Evolutionary conservation across 2,797 vertebrate species (phyloP), one percentile per base, ranked within the genome.

Genomic region (Tenualosa ilisha): DNA sequence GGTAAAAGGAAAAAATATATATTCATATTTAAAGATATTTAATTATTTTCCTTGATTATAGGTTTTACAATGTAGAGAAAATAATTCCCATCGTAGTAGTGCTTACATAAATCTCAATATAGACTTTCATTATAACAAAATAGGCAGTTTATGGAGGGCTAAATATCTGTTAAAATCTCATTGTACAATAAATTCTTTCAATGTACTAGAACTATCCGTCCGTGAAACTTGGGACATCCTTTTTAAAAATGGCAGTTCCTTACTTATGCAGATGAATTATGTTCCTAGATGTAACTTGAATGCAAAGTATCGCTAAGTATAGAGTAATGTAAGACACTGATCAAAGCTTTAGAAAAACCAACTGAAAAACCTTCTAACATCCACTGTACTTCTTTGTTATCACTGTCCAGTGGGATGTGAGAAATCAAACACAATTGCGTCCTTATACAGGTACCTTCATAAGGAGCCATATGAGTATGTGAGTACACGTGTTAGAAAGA

Each of bases 91-190:
- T 96, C 95, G 96, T 96, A 96, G 96, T 96, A 97, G 94, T 96
- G 95, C 96, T 97, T 95, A 97, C 95, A 96, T 97, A 96, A 97
- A 96, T 94, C 97, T 97, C 96, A 97, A 98, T 97, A 97, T 97
- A 96, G 96, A 96, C 95, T 94, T 95, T 96, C 96, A 96, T 97
- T 97, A 98, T 99, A 98, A 98, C 96, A 99, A 99, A 99, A 99
- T 99, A 99, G 97, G 97, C 98, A 98, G 97, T 98, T 95, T 97
- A 97, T 95, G 95, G 92, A 97, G 96, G 96, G 96, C 98, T 97
- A 97, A 97, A 97, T 97, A 97, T 94, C 95, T 94, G 95, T 97
- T 96, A 96, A 96, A 96, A 97, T 97, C 96, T 97, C 95, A 94
- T 92, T 91, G 91, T 94, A 93, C 94, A 93, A 92, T 88, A 93